phyloP scores from a whole-genome alignment of 1,140 invertebrate species.

The Ganaspis sp. region DNA sequence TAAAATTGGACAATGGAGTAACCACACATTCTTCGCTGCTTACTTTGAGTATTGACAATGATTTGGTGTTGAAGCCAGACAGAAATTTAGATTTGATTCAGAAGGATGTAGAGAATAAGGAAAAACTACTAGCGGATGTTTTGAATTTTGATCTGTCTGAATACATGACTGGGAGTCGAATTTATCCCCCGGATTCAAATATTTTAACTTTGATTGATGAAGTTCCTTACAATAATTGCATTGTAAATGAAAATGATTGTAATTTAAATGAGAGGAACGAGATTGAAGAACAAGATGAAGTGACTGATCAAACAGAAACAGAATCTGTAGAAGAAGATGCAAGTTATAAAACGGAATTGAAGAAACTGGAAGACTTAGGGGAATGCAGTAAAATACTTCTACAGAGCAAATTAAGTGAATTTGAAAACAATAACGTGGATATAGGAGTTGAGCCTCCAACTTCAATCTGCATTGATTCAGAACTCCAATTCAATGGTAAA shows the following conservation, averaged over 20 bases:
- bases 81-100: slow-evolving; percentile 76
- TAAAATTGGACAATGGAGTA: slow-evolving; percentile 26
- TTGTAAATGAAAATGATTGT: slow-evolving; percentile 5
- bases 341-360: slow-evolving; percentile 67
- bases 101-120: slow-evolving; percentile 77
- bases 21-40: slow-evolving; percentile 66
- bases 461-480: slow-evolving; percentile 51
- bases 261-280: slow-evolving; percentile 32
- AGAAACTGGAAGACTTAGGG: slow-evolving; percentile 65
- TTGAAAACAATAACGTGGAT: slow-evolving; percentile 51
- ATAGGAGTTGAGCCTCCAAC: slow-evolving; percentile 46
- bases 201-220: slow-evolving; percentile 44
- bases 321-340: slow-evolving; percentile 61
- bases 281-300: slow-evolving; percentile 1
- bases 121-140: slow-evolving; percentile 76
- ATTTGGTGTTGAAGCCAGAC: slow-evolving; percentile 67
- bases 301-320: slow-evolving; percentile 43
- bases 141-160: slow-evolving; percentile 75
- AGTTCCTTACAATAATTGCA: slow-evolving; percentile 53
- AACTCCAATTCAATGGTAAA: slow-evolving; percentile 66
- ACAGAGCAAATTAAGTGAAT: slow-evolving; percentile 52
- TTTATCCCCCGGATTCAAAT: slow-evolving; percentile 42
- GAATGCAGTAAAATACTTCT: slow-evolving; percentile 67
- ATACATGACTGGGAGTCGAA: slow-evolving; percentile 65
- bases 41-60: slow-evolving; percentile 71